A percentile compares a stretch with the other conserved stretches of the same genome.
Conservation (phyloP, 2,797 vertebrate genomes). For the Carduelis carduelis region DNA sequence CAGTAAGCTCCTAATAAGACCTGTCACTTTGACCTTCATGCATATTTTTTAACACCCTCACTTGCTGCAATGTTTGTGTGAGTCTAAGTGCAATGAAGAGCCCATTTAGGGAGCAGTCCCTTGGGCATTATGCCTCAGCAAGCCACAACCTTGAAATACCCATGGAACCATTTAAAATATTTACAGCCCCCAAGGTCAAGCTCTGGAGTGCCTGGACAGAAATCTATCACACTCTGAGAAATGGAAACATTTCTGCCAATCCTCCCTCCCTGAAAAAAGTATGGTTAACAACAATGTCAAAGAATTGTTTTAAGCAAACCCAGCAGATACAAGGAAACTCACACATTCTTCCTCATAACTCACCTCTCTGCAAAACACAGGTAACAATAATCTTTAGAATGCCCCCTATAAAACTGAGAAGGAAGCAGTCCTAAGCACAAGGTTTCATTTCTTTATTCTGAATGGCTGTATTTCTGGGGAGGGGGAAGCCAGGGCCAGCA, state of each 20-base stretch:
- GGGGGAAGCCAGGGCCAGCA: not conserved
- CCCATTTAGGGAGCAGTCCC: slow-evolving; percentile 17
- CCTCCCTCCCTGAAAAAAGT: not conserved
- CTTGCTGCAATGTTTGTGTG: not conserved
- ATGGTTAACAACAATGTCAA: not conserved
- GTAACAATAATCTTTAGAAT: not conserved
- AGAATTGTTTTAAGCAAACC: not conserved
- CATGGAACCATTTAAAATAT: not conserved
- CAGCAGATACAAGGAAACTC: not conserved
- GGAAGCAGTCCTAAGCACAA: not conserved
- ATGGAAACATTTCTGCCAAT: not conserved
- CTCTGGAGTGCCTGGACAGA: not conserved
- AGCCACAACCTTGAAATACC: slow-evolving; percentile 33
- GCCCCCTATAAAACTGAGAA: not conserved
- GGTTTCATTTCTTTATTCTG: not conserved
- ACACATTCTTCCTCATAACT: not conserved
- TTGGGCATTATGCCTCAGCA: not conserved
- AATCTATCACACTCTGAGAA: not conserved
- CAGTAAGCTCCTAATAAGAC: slow-evolving; percentile 14
- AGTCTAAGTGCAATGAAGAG: not conserved
- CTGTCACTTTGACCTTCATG: slow-evolving; percentile 9
- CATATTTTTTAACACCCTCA: slow-evolving; percentile 2
- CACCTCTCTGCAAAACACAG: not conserved
- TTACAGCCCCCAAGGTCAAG: slow-evolving; percentile 20
- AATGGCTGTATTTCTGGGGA: not conserved